Evolutionary conservation across 2,113 vertebrate genomes (phyloP).

Genomic region (Canis aureus): DNA sequence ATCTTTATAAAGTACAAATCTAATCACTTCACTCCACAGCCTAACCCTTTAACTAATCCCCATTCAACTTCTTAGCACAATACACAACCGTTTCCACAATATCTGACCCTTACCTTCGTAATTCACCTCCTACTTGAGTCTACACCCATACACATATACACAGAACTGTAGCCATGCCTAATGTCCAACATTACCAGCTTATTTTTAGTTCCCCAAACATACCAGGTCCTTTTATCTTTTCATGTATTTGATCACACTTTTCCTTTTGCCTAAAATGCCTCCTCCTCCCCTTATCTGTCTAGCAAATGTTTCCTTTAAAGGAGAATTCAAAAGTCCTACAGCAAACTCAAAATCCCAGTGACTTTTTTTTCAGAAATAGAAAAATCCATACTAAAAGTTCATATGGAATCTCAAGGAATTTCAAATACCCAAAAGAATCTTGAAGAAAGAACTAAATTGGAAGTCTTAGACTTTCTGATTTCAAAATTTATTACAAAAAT

Average conservation of each 20-base stretch:
- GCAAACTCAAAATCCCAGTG: neutral
- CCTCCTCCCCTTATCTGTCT: neutral
- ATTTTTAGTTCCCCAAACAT: neutral
- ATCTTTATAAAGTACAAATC: neutral
- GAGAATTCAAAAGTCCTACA: neutral
- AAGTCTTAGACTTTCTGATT: constrained; percentile 39
- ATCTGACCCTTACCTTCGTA: neutral
- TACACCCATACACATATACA: neutral
- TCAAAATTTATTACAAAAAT: constrained; percentile 34
- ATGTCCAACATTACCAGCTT: neutral
- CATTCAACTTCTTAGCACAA: neutral
- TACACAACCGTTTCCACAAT: neutral
- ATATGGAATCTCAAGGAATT: neutral
- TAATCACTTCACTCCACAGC: neutral
- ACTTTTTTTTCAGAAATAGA: constrained; percentile 11
- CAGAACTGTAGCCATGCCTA: neutral
- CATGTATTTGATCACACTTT: neutral
- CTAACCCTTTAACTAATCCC: neutral
- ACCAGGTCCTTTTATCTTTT: neutral
- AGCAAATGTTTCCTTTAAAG: constrained; percentile 14
- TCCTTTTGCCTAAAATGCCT: neutral
- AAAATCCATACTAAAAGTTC: constrained; percentile 8
- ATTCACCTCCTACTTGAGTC: neutral
- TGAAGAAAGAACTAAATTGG: constrained; percentile 18
- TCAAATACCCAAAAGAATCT: neutral